Conservation (phyloP, 64 coral and sea anemone species). For the Porites lutea region DNA sequence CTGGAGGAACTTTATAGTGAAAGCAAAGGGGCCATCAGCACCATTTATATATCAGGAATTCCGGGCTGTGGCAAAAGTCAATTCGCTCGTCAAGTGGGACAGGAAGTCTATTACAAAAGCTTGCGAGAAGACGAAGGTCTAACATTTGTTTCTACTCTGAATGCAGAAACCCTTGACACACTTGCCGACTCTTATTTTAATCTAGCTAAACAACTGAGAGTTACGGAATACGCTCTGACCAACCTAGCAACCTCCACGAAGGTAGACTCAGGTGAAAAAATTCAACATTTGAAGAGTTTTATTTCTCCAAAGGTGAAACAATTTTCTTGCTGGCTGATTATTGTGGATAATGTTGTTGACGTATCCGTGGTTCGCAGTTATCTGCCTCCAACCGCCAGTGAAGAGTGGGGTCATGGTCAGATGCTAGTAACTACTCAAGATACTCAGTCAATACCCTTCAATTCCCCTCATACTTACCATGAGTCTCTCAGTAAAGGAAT, state of each 20-base stretch:
- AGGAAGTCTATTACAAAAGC: neutral
- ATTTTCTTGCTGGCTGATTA: neutral
- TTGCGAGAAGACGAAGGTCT: neutral
- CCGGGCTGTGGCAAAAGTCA: neutral
- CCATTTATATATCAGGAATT: slow-evolving; percentile 8
- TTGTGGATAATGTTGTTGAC: neutral
- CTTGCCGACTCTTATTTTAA: slow-evolving; percentile 14
- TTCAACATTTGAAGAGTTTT: neutral
- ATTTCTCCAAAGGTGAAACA: neutral
- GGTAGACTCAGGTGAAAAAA: neutral
- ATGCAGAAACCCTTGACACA: neutral
- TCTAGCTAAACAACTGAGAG: neutral
- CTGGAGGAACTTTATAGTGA: neutral
- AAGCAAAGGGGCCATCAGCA: neutral
- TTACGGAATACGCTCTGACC: neutral
- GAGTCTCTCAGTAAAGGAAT: slow-evolving; percentile 10
- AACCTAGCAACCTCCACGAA: neutral
- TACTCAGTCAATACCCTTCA: neutral
- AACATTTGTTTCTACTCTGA: neutral
- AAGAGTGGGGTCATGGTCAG: slow-evolving; percentile 32
- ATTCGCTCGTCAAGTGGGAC: neutral
- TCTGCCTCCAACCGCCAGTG: slow-evolving; percentile 12
- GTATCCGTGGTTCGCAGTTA: neutral
- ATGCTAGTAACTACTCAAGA: neutral
- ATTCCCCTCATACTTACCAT: neutral